These are phyloP conservation scores for Onychorhynchus coronatus DNA, from an alignment of 2,113 vertebrate species.

Conservation along the genomic window DNA sequence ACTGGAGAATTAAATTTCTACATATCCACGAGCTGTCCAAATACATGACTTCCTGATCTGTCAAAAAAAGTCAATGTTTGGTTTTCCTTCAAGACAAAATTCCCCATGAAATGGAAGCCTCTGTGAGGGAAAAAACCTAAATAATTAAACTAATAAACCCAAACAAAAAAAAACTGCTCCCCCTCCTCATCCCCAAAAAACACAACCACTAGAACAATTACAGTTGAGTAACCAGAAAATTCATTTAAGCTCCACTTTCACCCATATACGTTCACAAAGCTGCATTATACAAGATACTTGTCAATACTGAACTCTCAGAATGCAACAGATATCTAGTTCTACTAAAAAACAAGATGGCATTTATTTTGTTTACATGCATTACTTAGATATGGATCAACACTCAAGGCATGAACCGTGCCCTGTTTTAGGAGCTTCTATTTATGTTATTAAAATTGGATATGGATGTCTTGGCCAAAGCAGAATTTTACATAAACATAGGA, in stretches of 20 bases:
- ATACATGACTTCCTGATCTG: background rate
- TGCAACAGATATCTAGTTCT: background rate
- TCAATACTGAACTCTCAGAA: background rate
- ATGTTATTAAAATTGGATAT: background rate
- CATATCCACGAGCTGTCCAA: background rate
- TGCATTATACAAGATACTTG: background rate
- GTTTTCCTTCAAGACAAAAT: background rate
- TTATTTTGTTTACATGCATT: background rate
- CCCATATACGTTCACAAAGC: background rate
- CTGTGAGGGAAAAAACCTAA: fast-evolving
- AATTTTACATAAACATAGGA: background rate
- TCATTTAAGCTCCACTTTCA: background rate
- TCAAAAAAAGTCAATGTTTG: background rate
- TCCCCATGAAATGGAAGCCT: background rate
- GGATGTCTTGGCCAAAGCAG: background rate
- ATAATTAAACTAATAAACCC: background rate
- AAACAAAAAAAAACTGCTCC: background rate
- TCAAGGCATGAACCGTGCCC: background rate
- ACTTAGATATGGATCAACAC: constrained; percentile 3
- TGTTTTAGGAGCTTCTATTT: background rate
- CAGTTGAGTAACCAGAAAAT: background rate
- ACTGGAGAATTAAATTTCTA: background rate
- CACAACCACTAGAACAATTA: background rate
- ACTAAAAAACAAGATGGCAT: background rate
- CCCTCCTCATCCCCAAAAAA: background rate